phyloP scores from a whole-genome alignment of 2,113 vertebrate species.

The Ptilonorhynchus violaceus region DNA sequence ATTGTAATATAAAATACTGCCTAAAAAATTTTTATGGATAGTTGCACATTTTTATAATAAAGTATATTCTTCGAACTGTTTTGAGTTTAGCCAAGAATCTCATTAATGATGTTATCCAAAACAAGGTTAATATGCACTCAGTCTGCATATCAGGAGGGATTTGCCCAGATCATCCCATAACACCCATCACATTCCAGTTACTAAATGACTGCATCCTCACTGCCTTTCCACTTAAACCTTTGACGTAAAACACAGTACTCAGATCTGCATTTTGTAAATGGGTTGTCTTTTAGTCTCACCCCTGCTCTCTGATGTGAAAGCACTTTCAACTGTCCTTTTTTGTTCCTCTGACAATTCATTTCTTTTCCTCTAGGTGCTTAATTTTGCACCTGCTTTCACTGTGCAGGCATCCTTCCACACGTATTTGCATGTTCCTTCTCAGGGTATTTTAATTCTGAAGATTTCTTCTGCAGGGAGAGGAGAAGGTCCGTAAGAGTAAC shows the following conservation, averaged over 20 bases:
- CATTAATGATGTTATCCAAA: neutral
- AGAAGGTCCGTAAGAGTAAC: too few species aligned
- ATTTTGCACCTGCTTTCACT: neutral
- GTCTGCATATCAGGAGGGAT: neutral
- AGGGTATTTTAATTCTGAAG: neutral
- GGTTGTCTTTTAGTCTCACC: neutral
- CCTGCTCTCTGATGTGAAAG: neutral
- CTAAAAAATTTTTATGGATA: slow-evolving; percentile 34
- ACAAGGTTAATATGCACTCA: neutral
- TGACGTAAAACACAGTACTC: fast-evolving
- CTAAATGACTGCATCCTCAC: neutral
- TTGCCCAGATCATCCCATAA: neutral
- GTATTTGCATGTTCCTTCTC: neutral
- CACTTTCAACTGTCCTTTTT: neutral
- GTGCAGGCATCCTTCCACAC: neutral
- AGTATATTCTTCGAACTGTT: slow-evolving; percentile 48
- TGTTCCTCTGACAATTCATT: neutral
- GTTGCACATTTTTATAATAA: slow-evolving; percentile 59
- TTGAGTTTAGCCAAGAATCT: slow-evolving; percentile 11
- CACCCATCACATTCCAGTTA: neutral
- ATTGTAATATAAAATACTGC: neutral
- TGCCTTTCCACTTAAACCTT: neutral
- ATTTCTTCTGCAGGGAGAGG: neutral
- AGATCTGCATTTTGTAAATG: neutral
- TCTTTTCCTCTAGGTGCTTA: neutral